A percentile compares a stretch with the other conserved stretches of the same genome.
Evolutionary conservation across 2,113 vertebrate species (phyloP).

Genomic region (Diadophis punctatus): DNA sequence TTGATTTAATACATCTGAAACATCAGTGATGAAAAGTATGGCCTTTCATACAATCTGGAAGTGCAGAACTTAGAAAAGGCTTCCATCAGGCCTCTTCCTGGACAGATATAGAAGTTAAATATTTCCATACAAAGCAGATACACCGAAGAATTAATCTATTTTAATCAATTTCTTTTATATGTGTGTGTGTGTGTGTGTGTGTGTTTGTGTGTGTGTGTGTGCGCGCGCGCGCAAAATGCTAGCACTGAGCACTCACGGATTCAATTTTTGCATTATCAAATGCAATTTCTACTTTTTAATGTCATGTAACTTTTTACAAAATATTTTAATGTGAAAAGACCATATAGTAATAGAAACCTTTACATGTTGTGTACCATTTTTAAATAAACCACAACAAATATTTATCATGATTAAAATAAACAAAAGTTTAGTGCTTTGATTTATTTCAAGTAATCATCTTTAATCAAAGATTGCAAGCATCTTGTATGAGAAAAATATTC

Average conservation of each 20-base stretch:
- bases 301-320: conserved; percentile 39
- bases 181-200: too few relatives aligned
- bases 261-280: conserved; percentile 65
- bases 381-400: conserved; percentile 42
- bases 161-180: conserved; percentile 68
- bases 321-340: conserved; percentile 50
- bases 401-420: conserved; percentile 33
- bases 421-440: conserved; percentile 22
- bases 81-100: conserved; percentile 50
- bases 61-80: conserved; percentile 24
- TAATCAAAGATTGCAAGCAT: conserved; percentile 30
- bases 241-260: conserved; percentile 50
- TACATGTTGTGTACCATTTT: conserved; percentile 36
- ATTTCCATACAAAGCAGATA: conserved; percentile 50
- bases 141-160: conserved; percentile 72
- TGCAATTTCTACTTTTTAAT: conserved; percentile 51
- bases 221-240: too few relatives aligned
- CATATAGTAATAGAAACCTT: conserved; percentile 48
- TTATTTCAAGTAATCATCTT: conserved; percentile 33
- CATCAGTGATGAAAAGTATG: conserved; percentile 17
- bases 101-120: conserved; percentile 37
- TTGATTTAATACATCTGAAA: conserved; percentile 51
- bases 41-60: conserved; percentile 2
- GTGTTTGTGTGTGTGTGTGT: too few relatives aligned
- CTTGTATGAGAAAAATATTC: neutral